Evolutionary conservation across 2,113 vertebrate genomes (phyloP).

Genomic region (Odobenus rosmarus): DNA sequence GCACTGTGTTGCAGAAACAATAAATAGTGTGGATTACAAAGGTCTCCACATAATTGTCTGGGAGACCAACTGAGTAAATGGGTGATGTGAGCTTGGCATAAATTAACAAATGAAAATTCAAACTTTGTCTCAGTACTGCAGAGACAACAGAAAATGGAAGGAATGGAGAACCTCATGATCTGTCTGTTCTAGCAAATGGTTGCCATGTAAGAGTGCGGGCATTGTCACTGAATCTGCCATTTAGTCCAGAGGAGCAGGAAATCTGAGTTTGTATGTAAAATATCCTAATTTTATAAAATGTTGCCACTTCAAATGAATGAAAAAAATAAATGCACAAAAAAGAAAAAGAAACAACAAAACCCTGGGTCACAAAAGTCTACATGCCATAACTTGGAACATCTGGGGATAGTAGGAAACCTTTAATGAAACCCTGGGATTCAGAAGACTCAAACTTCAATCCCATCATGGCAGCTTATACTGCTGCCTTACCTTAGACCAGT

Average conservation of each 20-base stretch:
- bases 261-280: not conserved
- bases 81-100: not conserved
- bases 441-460: not conserved
- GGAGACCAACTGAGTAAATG: not conserved
- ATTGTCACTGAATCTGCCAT: not conserved
- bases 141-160: not conserved
- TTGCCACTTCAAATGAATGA: not conserved
- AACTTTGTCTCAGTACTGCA: not conserved
- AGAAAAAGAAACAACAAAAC: not conserved
- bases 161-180: not conserved
- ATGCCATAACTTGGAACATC: not conserved
- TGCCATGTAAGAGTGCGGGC: not conserved
- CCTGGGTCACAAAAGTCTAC: not conserved
- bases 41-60: not conserved
- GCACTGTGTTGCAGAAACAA: not conserved
- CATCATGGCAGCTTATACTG: not conserved
- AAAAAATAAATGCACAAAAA: not conserved
- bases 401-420: not conserved
- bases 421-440: not conserved
- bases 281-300: not conserved
- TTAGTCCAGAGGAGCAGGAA: not conserved
- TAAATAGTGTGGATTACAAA: not conserved
- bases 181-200: not conserved
- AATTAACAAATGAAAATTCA: not conserved
- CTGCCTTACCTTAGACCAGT: not conserved